Base-by-base conservation (phyloP, 2,888 invertebrate genomes). In the Antitype chi region DNA sequence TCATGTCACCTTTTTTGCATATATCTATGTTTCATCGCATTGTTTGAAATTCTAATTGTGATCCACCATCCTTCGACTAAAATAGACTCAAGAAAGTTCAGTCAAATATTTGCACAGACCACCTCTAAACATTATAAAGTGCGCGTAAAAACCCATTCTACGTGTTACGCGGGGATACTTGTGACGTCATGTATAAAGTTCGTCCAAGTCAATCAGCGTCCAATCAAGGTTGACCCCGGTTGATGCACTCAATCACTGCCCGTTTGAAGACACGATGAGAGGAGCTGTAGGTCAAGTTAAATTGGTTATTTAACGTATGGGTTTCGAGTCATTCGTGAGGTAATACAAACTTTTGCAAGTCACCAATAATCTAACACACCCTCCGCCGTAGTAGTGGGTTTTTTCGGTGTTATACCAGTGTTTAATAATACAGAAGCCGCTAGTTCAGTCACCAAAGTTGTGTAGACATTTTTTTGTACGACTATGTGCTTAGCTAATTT, bases 91-190 rank as follows among this genome's bases (percentile, higher is more conserved):
- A 28, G 23, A 28, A 20, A 59, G 59, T 1, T 8, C 17, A 59
- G 20, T n/a, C 0, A 52, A 75, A 38, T 64, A 68, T 76, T 43
- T 32, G 53, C 55, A 63, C 47, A 52, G 5, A 3, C 28, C 80
- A 52, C 66, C 70, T 89, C 89, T 89, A 87, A 53, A 83, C 55
- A 78, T 89, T 90, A 70, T 25, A 38, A 87, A 78, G 81, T 47
- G 81, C 49, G 76, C 88, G 91, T 91, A 91, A 92, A 86, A 91
- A 88, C 92, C 89, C 88, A 89, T 81, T 86, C 78, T 74, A 80
- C n/a, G 66, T 75, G 70, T 66, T 53, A 80, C 78, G 78, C 79
- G 82, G 80, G 81, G 78, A 86, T 84, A 87, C 84, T 80, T 68
- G 83, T 90, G 89, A 90, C 91, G 90, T 90, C 89, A 89, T 74